Base-by-base conservation (phyloP, 1,140 invertebrate genomes). In the Drosophila grimshawi region DNA sequence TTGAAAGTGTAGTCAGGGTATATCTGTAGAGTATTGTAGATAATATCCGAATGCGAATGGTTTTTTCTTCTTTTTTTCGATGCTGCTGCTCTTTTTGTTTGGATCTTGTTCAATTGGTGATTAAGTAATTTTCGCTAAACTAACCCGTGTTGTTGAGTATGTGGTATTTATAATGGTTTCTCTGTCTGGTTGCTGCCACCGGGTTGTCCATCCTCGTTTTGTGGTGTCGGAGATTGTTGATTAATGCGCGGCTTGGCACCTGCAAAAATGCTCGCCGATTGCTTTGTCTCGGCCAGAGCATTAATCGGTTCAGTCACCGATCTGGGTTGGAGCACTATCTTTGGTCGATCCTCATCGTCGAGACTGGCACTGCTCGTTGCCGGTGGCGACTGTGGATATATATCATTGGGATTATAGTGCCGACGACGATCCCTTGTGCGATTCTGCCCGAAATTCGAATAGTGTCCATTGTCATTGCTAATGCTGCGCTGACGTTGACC, bases 251-350 rank as follows among this genome's bases (percentile, higher is more conserved):
- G 97, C 91, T 96, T 95, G 39, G 97, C 97, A 51, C 95, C 96
- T 51, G 97, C 97, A 92, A 97, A 98, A 92, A 98, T 97, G 62
- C 95, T 95, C 59, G 95, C 95, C 32, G 95, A 94, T 92, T 97
- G 96, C 80, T 95, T 95, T 48, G 96, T 97, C 61, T 96, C 95
- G 35, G 97, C 97, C 70, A 97, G 83, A 39, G 96, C 94, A 93
- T 98, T 98, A 33, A 98, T 94, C 4, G 97, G 97, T 67, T 95
- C 96, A 76, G 94, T 95, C 27, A 97, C 95, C 8, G 97, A 97
- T 65, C 98, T 94, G 43, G 97, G 97, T 92, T 95, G 92, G 57
- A 99, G 92, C 61, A 96, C 95, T 86, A 99, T 93, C 92, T 95
- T 96, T 33, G 97, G 97, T 81, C 98, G 94, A 53, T 95, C 95